Base-by-base conservation (phyloP, 1,140 invertebrate genomes). In the Plectrocnemia conspersa region DNA sequence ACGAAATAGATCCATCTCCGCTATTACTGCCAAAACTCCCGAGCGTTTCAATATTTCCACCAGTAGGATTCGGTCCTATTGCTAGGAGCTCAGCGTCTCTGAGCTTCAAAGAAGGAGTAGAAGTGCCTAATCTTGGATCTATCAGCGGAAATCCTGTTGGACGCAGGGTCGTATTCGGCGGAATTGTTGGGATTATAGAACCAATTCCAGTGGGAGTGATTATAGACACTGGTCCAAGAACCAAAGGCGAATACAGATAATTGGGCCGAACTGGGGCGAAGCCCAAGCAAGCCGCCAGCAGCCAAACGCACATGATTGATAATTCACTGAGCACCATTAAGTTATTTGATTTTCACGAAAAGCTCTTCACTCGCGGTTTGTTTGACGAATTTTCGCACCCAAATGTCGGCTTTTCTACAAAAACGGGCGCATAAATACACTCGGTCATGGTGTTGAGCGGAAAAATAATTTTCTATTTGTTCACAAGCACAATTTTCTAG, bases 231-330 rank as follows among this genome's bases (percentile, higher is more conserved):
- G 64, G 61, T 13, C 54, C 32, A 10, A 36, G 64, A 33, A 48
- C 24, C 4, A 3, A 2, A 15, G 29, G 50, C 11, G 45, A 54
- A 9, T 32, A 35, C 19, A 48, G 9, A 33, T 38, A 45, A 57
- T 11, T 66, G 64, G 29, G 64, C 44, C 1, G 68, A 36, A 19
- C 67, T 68, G 52, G 70, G 50, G 29, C 33, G 3, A 73, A 57
- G 47, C 74, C 70, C 48, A 74, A 65, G 55, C 72, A 74, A 19
- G 72, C 71, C 16, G 72, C 74, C 29, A 76, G 56, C 36, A 76
- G 58, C 74, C 74, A 76, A 52, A 74, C 56, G 67, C 74, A 76
- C 74, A 76, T 75, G 19, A n/a, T n/a, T n/a, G n/a, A n/a, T n/a
- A n/a, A n/a, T n/a, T n/a, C n/a, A n/a, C n/a, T n/a, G n/a, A n/a